Base-by-base conservation (phyloP, 2,113 vertebrate genomes). In the Phocoena sinus region DNA sequence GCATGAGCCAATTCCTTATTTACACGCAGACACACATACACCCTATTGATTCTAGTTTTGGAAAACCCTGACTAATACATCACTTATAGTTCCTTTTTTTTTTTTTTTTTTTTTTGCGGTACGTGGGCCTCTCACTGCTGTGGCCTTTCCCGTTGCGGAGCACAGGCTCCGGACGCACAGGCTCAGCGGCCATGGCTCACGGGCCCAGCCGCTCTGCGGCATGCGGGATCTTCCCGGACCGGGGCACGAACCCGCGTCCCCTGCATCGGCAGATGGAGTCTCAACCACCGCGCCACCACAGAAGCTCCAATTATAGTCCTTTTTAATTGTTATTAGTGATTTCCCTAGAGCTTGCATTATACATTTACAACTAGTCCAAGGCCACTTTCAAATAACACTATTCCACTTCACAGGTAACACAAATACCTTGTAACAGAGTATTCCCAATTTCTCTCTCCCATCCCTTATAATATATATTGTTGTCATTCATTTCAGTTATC, bases 211-310 rank as follows among this genome's bases (percentile, higher is more conserved):
- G 0, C 44, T 47, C 44, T 8, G 44, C 2, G 44, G 44, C 44
- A 47, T 47, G 44, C 10, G 44, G 10, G 9, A 47, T 47, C 44
- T 47, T 47, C 44, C 44, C 2, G 44, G 44, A 47, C 9, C 44
- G 0, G 44, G 44, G 10, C 9, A 47, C 9, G 10, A 47, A 47
- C 10, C 10, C 44, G 10, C 2, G 9, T 47, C 44, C 44, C 44
- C 44, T 47, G 44, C 44, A 47, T 11, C 0, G 10, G 44, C 44
- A 11, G 44, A 0, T 0, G 44, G 44, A 10, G 0, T 47, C 44
- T 11, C 44, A 47, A 47, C 44, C 0, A 47, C 44, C 9, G 9
- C 0, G 0, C 44, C 44, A 47, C 44, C 44, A 47, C 2, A 9
- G 44, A 47, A 47, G 44, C 44, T 9, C 44, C 33, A 65, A 9